Evolutionary conservation across 2,113 vertebrate species (phyloP), one percentile per base, ranked within the genome.

Genomic region (Amazona guildingii): DNA sequence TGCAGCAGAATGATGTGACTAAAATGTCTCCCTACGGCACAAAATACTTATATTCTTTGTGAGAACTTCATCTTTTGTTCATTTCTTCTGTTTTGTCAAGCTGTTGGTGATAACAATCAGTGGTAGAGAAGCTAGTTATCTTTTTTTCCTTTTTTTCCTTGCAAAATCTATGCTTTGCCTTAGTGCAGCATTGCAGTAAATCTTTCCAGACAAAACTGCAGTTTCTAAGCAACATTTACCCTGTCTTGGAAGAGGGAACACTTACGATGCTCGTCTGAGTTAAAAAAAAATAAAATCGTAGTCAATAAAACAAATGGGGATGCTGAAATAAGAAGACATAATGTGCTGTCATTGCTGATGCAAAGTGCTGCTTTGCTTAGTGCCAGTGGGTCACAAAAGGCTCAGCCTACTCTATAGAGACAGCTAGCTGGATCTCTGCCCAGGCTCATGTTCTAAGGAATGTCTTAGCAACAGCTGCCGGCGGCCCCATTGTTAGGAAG

Each of bases 391-490:
- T 96, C 88, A 94, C 95, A 96, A 95, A 96, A 93, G 91, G 78
- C 95, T 91, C 92, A 86, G 86, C 70, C 67, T 86, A 10, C 52
- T 89, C 93, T 87, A 46, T n/a, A 82, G 77, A 96, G 90, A 94
- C 75, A 95, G 88, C 57, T 87, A 86, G 74, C 86, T 97, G 95
- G 95, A 97, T 82, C 57, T 87, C 37, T 96, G 95, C 95, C 95
- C 94, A 27, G 92, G 66, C 86, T 96, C 73, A 64, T 80, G 88
- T 92, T 97, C 94, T 89, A 46, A 94, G 94, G 96, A 96, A 96
- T 94, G 92, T 95, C 96, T 96, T 94, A 91, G 92, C 82, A 96
- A 69, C 92, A 97, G 96, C 96, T 97, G 96, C 96, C 92, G 77
- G 69, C n/a, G 2, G 75, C 72, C 69, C 70, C 83, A 84, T 96